Evolutionary conservation across 2,797 vertebrate species (phyloP).

Genomic region (Ibycter americanus): DNA sequence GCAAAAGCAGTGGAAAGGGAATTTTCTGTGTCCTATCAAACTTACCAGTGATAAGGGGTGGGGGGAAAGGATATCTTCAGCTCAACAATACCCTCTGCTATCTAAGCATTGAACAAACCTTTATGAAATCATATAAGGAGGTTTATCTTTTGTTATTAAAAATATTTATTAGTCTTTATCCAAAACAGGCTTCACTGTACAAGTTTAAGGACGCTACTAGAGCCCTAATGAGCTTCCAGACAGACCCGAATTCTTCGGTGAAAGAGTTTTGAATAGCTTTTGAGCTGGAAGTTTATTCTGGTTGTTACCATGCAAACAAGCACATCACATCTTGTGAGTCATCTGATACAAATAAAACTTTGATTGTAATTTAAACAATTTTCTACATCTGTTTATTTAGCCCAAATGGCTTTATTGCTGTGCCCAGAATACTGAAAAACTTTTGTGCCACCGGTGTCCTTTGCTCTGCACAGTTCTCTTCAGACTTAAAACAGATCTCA

Average conservation of each 20-base stretch:
- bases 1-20: background rate
- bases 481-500: background rate
- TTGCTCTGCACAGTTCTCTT: background rate
- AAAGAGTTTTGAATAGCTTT: background rate
- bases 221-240: background rate
- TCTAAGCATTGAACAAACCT: background rate
- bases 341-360: background rate
- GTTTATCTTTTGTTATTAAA: background rate
- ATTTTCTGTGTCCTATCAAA: background rate
- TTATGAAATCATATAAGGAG: background rate
- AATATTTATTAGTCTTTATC: background rate
- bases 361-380: background rate
- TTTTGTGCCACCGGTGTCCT: background rate
- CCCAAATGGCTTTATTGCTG: background rate
- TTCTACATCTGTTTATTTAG: constrained; percentile 17
- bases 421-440: background rate
- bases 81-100: background rate
- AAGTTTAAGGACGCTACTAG: background rate
- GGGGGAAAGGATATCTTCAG: background rate
- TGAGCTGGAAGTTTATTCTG: background rate
- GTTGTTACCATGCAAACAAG: background rate
- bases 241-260: background rate
- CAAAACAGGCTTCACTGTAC: background rate
- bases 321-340: background rate
- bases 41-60: fast-evolving